phyloP scores from a whole-genome alignment of 2,888 invertebrate genomes.

The Kuschelorhynchus macadamiae region DNA sequence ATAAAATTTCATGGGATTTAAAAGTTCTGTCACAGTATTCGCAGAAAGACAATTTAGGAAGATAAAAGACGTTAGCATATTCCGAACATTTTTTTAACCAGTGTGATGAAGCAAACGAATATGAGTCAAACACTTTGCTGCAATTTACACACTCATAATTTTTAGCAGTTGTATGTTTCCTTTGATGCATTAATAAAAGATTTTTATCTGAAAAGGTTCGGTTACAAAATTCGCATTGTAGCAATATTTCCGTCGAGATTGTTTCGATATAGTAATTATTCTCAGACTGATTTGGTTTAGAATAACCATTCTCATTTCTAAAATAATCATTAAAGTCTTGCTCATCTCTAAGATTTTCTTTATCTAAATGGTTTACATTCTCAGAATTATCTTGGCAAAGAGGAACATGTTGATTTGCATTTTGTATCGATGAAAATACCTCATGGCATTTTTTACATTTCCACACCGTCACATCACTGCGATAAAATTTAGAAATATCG shows the following conservation, averaged over 20 bases:
- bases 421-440: constrained; percentile 64
- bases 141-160: constrained; percentile 70
- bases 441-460: constrained; percentile 67
- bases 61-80: constrained; percentile 68
- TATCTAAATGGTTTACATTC: constrained; percentile 19
- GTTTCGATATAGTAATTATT: constrained; percentile 61
- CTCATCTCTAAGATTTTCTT: constrained; percentile 19
- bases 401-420: constrained; percentile 60
- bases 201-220: constrained; percentile 72
- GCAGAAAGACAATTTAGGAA: constrained; percentile 68
- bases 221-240: constrained; percentile 77
- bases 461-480: constrained; percentile 68
- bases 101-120: constrained; percentile 71
- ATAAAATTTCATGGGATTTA: constrained; percentile 71
- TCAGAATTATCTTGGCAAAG: constrained; percentile 27
- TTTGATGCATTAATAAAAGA: constrained; percentile 68
- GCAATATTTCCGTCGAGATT: constrained; percentile 67
- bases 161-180: constrained; percentile 67
- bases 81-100: constrained; percentile 70
- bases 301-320: constrained; percentile 1
- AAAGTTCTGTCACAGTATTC: constrained; percentile 70
- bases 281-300: constrained; percentile 8
- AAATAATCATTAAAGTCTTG: constrained; percentile 3
- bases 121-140: constrained; percentile 68
- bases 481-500: constrained; percentile 67